Percentiles rank a stretch among this genome's conserved stretches.
These are phyloP conservation scores for Cydia pomonella DNA, from an alignment of 1,140 invertebrate species.

Conservation along the genomic window DNA sequence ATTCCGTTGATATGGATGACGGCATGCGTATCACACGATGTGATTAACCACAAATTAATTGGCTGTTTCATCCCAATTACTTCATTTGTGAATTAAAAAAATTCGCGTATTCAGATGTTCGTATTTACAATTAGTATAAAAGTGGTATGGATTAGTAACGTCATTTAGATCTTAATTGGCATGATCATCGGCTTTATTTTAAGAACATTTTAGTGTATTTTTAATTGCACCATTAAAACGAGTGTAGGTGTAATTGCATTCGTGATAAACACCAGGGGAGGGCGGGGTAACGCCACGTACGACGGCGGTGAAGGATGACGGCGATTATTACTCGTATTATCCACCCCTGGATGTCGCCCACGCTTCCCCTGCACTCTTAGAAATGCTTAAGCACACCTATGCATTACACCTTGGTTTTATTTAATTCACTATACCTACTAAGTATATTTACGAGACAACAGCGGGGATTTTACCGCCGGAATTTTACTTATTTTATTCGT, in stretches of 20 bases:
- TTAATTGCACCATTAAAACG: constrained; percentile 36
- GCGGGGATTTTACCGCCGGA: neutral
- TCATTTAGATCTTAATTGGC: constrained; percentile 44
- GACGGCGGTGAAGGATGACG: constrained; percentile 58
- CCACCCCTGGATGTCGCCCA: constrained; percentile 50
- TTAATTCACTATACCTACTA: constrained; percentile 34
- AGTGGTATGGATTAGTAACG: constrained; percentile 32
- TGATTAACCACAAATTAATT: constrained; percentile 47
- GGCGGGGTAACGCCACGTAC: constrained; percentile 49
- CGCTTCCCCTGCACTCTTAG: constrained; percentile 46
- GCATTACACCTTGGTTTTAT: constrained; percentile 51
- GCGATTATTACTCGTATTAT: constrained; percentile 71
- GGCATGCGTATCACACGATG: constrained; percentile 36
- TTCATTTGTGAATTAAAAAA: constrained; percentile 38
- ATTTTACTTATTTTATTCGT: constrained; percentile 12
- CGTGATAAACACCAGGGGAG: constrained; percentile 62
- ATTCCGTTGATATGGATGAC: constrained; percentile 44
- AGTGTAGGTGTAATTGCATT: constrained; percentile 63
- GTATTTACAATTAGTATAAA: constrained; percentile 26
- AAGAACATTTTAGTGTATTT: constrained; percentile 10
- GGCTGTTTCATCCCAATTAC: constrained; percentile 42
- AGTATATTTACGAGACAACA: constrained; percentile 18
- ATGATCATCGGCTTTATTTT: constrained; percentile 43
- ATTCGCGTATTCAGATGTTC: constrained; percentile 19
- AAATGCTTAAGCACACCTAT: constrained; percentile 39